A percentile compares a stretch with the other conserved stretches of the same genome.
Evolutionary conservation across 2,113 vertebrate genomes (phyloP).

Genomic region (Oreochromis aureus): DNA sequence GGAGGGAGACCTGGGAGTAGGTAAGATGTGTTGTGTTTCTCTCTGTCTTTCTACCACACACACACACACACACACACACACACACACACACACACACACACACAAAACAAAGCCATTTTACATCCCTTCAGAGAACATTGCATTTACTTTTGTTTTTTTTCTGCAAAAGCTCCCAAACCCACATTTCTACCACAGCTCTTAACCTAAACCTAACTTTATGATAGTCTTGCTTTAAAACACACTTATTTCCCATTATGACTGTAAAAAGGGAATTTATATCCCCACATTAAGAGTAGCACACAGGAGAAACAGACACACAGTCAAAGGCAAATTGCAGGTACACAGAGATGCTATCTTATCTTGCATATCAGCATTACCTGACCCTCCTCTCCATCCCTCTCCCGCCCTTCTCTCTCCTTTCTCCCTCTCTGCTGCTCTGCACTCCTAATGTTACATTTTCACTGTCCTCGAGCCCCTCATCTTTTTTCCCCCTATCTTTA

Average conservation of each 20-base stretch:
- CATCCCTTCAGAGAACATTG: background rate
- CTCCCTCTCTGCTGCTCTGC: background rate
- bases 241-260: background rate
- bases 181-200: background rate
- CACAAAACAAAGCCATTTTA: background rate
- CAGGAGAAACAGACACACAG: background rate
- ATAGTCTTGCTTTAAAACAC: background rate
- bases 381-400: conserved; percentile 22
- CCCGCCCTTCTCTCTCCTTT: background rate
- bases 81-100: background rate
- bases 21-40: conserved; percentile 61
- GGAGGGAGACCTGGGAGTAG: conserved; percentile 83
- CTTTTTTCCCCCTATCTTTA: background rate
- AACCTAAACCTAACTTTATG: background rate
- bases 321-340: conserved; percentile 30
- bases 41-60: background rate
- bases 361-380: conserved; percentile 43
- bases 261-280: background rate
- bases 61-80: background rate
- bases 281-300: background rate
- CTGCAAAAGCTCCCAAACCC: background rate
- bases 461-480: background rate
- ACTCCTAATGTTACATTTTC: conserved; percentile 10
- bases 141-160: background rate
- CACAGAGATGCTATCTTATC: conserved; percentile 51